A percentile compares a stretch with the other conserved stretches of the same genome.
phyloP scores from a whole-genome alignment of 1,140 invertebrate species.

The Sycophaga agraensis region DNA sequence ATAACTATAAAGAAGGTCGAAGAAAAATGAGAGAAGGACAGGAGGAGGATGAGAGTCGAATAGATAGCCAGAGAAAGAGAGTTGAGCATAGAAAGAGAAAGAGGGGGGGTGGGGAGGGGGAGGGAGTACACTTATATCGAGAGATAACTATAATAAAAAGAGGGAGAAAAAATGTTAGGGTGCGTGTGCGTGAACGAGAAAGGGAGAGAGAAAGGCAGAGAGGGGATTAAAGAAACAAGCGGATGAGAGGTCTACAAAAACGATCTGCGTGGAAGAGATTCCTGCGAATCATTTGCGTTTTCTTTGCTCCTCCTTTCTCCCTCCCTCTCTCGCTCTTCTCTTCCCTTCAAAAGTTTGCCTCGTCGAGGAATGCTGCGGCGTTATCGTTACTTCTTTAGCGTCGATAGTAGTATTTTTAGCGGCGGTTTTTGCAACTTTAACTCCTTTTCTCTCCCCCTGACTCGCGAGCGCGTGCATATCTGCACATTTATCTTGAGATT shows the following conservation, averaged over 20 bases:
- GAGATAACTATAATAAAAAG: not conserved
- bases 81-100: not conserved
- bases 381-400: conserved; percentile 15
- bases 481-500: not conserved
- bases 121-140: conserved; percentile 6
- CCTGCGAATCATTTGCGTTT: conserved; percentile 22
- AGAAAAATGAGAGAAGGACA: not conserved
- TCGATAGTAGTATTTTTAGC: conserved; percentile 16
- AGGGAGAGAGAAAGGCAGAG: not conserved
- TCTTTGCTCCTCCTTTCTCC: conserved; percentile 2
- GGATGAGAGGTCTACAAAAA: not conserved
- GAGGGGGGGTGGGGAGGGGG: not conserved
- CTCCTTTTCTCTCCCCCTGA: not conserved
- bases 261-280: conserved; percentile 1
- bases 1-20: conserved; percentile 1
- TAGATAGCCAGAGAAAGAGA: no score
- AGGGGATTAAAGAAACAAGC: conserved; percentile 1
- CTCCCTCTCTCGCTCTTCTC: not conserved
- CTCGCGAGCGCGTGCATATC: not conserved
- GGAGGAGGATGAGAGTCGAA: not conserved
- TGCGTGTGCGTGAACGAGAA: not conserved
- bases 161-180: not conserved
- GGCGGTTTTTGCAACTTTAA: not conserved
- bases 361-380: conserved; percentile 13
- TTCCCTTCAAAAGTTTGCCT: not conserved